Evolutionary conservation across 2,888 invertebrate genomes (phyloP).

Genomic region (Anticlea derivata): DNA sequence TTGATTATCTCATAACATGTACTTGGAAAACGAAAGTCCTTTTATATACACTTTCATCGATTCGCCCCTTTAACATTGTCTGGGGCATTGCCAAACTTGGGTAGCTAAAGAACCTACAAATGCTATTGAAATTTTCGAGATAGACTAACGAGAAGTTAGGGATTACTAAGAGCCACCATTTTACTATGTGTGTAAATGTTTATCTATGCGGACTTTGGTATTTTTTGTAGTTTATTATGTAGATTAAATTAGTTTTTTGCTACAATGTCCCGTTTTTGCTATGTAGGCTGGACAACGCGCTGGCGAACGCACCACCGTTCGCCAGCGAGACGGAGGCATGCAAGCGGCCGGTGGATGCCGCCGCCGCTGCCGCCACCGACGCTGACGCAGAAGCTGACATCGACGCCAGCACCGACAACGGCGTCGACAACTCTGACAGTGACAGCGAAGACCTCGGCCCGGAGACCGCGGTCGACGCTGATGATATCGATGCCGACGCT

Average conservation of each 20-base stretch:
- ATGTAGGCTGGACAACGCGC: slow-evolving; percentile 76
- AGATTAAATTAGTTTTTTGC: background rate
- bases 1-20: slow-evolving; percentile 40
- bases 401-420: slow-evolving; percentile 57
- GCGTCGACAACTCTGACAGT: slow-evolving; percentile 75
- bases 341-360: slow-evolving; percentile 60
- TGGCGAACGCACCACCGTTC: slow-evolving; percentile 77
- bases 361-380: slow-evolving; percentile 47
- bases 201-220: too few relatives aligned
- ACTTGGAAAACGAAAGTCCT: slow-evolving; percentile 52
- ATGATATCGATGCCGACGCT: slow-evolving; percentile 79
- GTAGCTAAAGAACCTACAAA: slow-evolving; percentile 7
- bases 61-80: slow-evolving; percentile 31
- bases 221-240: too few relatives aligned
- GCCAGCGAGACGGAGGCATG: slow-evolving; percentile 69
- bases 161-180: background rate
- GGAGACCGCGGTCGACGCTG: slow-evolving; percentile 90
- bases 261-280: background rate
- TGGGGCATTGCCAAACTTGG: slow-evolving; percentile 18
- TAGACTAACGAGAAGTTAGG: background rate
- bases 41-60: slow-evolving; percentile 37
- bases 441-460: slow-evolving; percentile 89
- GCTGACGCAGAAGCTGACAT: slow-evolving; percentile 45
- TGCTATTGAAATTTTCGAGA: background rate
- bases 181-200: too few relatives aligned